Evolutionary conservation across 2,113 vertebrate genomes (phyloP), one percentile per base, ranked within the genome.

Genomic region (Bubalus kerabau): DNA sequence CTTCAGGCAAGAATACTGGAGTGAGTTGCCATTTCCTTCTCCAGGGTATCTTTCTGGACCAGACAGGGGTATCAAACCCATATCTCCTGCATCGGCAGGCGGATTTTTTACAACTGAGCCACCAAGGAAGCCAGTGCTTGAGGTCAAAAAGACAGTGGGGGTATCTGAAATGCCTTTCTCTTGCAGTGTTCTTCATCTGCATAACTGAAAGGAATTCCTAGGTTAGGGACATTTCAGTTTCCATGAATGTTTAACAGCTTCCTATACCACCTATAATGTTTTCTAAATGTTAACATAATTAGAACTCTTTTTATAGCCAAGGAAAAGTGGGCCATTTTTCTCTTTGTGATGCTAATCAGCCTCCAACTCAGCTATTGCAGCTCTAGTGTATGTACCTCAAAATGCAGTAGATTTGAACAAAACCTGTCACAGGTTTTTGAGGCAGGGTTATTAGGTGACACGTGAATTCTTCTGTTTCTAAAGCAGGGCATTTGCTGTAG

Each of bases 331-430:
- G 62, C 19, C 87, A 93, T 87, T 91, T 91, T 17, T 95, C 52
- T 92, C 50, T 97, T 97, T 97, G 95, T 96, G 52, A 94, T 96
- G 96, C 59, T 97, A 87, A 97, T 95, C 14, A 76, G 57, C 71
- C 80, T 71, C 80, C 80, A 36, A 21, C 10, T 54, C 48, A 93
- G 78, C 43, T 50, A 28, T 16, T 90, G n/a, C 17, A 52, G 10
- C 43, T 89, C 28, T 84, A 23, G 88, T 90, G 59, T 93, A 1
- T 6, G 1, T 2, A 76, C 9, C 48, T 91, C 30, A 19, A 82
- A 91, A 87, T 76, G 90, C 32, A 14, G 46, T 64, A 59, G 26
- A 85, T 90, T 67, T 84, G 52, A 95, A 76, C 36, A 90, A 76
- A 96, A 50, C n/a, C 89, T 89, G 48, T 93, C 67, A 91, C 40